Conservation (phyloP, 1,140 invertebrate species). For the Ceratina calcarata region DNA sequence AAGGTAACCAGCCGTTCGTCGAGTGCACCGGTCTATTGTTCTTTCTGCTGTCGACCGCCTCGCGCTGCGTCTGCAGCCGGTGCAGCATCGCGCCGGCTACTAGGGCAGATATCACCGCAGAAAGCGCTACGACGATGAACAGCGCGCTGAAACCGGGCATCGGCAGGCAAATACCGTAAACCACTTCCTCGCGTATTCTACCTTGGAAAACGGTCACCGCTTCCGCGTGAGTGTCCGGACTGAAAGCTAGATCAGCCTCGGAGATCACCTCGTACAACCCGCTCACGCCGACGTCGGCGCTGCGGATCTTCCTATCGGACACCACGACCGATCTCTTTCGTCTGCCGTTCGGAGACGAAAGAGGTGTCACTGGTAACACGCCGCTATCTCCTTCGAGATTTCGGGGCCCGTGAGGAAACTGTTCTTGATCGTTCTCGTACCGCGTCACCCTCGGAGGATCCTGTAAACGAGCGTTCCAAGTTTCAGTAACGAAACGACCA, state of each 20-base stretch:
- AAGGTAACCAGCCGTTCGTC: conserved; percentile 85
- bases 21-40: conserved; percentile 77
- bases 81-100: conserved; percentile 88
- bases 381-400: conserved; percentile 82
- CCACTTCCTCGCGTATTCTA: conserved; percentile 91
- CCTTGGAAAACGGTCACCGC: conserved; percentile 93
- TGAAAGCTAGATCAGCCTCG: conserved; percentile 94
- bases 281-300: conserved; percentile 91
- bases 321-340: conserved; percentile 85
- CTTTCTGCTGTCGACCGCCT: conserved; percentile 80
- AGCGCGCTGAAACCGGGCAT: conserved; percentile 92
- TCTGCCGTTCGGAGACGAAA: conserved; percentile 68
- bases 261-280: conserved; percentile 95
- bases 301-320: conserved; percentile 87
- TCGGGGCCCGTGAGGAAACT: conserved; percentile 91
- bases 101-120: conserved; percentile 90
- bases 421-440: conserved; percentile 82
- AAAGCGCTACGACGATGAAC: conserved; percentile 92
- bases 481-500: neutral
- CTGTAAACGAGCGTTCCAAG: conserved; percentile 67
- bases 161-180: conserved; percentile 95
- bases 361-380: conserved; percentile 63
- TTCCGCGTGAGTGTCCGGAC: conserved; percentile 88
- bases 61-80: conserved; percentile 87
- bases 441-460: conserved; percentile 81